Evolutionary conservation across 1,140 invertebrate species (phyloP).

Genomic region (Zaprionus africanus): DNA sequence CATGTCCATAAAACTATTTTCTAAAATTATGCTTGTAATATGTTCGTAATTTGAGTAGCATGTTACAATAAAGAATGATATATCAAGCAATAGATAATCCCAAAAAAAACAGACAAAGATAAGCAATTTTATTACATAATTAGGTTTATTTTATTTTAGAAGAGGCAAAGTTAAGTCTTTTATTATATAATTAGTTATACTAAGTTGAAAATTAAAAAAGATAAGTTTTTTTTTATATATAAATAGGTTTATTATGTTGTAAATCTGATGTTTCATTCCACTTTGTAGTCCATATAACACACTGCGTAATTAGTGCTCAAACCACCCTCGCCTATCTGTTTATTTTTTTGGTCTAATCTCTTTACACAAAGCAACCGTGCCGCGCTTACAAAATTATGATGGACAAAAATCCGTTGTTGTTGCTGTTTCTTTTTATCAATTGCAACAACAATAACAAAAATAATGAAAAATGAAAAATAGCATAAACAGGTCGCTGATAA

Average conservation of each 20-base stretch:
- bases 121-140: neutral
- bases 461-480: slow-evolving; percentile 38
- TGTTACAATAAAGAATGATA: neutral
- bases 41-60: no score
- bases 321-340: slow-evolving; percentile 28
- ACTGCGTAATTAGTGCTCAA: neutral
- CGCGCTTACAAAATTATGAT: slow-evolving; percentile 40
- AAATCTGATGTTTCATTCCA: neutral
- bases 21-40: no score
- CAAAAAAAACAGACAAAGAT: neutral
- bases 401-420: slow-evolving; percentile 34
- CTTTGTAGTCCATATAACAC: neutral
- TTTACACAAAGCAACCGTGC: slow-evolving; percentile 34
- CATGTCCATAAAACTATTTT: no score
- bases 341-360: slow-evolving; percentile 38
- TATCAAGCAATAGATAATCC: neutral
- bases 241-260: neutral
- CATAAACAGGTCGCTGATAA: slow-evolving; percentile 74
- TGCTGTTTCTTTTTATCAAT: slow-evolving; percentile 56
- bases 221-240: neutral
- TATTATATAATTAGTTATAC: neutral
- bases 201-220: neutral
- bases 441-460: slow-evolving; percentile 38
- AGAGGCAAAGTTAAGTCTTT: no score
- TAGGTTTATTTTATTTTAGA: neutral